These are phyloP conservation scores for Oscheius onirici DNA, from an alignment of 2,888 invertebrate genomes.

Conservation along the genomic window DNA sequence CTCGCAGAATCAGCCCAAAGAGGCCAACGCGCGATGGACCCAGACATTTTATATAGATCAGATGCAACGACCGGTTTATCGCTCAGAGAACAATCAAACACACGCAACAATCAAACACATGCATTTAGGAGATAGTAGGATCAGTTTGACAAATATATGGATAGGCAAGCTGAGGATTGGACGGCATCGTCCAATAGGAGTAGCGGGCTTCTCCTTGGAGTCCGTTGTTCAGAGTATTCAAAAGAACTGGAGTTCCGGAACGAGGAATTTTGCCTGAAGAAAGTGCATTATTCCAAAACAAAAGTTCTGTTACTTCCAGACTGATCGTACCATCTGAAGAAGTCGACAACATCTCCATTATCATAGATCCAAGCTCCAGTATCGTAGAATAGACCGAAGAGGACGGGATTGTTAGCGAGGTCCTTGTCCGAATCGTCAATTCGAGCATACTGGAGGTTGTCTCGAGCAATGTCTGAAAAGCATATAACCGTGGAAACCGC, in stretches of 20 bases:
- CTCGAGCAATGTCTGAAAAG: constrained; percentile 17
- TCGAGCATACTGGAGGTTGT: not conserved
- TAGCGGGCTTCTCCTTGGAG: constrained; percentile 14
- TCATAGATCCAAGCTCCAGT: constrained; percentile 13
- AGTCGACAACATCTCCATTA: constrained; percentile 22
- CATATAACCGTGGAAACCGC: not conserved
- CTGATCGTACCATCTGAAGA: constrained; percentile 31
- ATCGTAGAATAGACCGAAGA: constrained; percentile 27
- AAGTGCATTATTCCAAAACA: not conserved
- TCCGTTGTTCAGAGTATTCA: constrained; percentile 25
- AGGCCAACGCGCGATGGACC: too few relatives aligned
- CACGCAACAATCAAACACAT: not conserved
- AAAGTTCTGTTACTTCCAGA: constrained; percentile 10
- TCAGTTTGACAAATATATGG: constrained; percentile 25
- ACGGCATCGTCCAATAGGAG: constrained; percentile 25
- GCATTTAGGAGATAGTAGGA: constrained; percentile 11
- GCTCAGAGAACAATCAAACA: not conserved
- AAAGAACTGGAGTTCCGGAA: not conserved
- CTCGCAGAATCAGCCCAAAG: too few relatives aligned
- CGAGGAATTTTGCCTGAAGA: constrained; percentile 2
- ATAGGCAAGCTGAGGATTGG: not conserved
- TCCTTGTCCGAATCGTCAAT: not conserved
- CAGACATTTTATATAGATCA: too few relatives aligned
- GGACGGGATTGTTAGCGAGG: constrained; percentile 23
- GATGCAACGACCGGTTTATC: too few relatives aligned